These are phyloP conservation scores for Ophiothrix spiculata DNA, from an alignment of 35 echinoderm and acorn worm genomes.

Conservation along the genomic window DNA sequence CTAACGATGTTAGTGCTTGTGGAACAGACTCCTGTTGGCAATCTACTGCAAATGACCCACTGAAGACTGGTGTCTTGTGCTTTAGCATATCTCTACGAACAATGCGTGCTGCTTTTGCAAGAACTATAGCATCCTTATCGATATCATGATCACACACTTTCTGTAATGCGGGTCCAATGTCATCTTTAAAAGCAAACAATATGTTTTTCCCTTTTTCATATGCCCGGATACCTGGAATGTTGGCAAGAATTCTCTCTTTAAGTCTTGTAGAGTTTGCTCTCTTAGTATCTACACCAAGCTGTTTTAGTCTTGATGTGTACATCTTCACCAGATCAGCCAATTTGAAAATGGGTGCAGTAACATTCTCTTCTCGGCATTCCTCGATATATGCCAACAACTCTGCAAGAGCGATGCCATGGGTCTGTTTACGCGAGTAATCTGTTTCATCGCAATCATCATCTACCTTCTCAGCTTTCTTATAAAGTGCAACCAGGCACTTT, in stretches of 20 bases:
- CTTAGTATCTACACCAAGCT: conserved; percentile 22
- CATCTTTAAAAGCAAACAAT: conserved; percentile 37
- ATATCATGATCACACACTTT: conserved; percentile 17
- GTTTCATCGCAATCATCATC: background rate
- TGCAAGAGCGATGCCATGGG: conserved; percentile 47
- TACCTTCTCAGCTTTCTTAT: conserved; percentile 17
- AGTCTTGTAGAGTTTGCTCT: conserved; percentile 32
- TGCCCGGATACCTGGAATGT: conserved; percentile 44
- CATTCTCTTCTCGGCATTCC: conserved; percentile 15
- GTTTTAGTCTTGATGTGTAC: conserved; percentile 23
- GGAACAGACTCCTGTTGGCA: conserved; percentile 35
- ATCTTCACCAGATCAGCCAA: conserved; percentile 25
- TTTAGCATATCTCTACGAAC: conserved; percentile 28
- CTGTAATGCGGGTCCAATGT: conserved; percentile 15
- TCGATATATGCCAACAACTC: conserved; percentile 59
- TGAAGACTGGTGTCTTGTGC: background rate
- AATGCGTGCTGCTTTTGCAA: conserved; percentile 14
- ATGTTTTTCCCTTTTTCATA: conserved; percentile 36
- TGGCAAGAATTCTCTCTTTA: conserved; percentile 23
- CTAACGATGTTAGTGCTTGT: background rate
- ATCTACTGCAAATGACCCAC: conserved; percentile 8
- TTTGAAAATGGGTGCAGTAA: conserved; percentile 40
- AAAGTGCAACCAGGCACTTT: conserved; percentile 10
- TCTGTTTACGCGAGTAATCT: background rate
- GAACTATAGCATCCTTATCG: conserved; percentile 16